Base-by-base conservation (phyloP, 1,140 invertebrate species). In the Drosophila malerkotliana region DNA sequence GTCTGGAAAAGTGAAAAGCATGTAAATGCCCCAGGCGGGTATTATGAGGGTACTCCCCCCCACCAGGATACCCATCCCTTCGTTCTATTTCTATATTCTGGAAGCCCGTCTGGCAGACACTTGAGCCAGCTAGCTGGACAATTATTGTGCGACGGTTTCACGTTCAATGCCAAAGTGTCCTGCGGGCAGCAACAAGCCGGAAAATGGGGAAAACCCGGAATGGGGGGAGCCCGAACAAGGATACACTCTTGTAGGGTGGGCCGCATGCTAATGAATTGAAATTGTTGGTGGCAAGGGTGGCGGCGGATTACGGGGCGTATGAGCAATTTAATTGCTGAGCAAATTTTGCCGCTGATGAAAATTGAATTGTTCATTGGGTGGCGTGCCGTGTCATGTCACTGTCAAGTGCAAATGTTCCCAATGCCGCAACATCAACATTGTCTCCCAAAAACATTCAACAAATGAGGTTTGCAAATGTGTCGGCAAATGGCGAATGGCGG, bases 231-330 rank as follows among this genome's bases (percentile, higher is more conserved):
- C n/a, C 26, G 28, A 32, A 32, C 48, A 59, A 54, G 32, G 51
- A 52, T 26, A 10, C 10, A 39, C 41, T 28, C 41, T 26, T 45
- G 24, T 39, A 54, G 64, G 56, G 21, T 45, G 64, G 68, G 14
- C 18, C 56, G 45, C 82, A 87, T 87, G 83, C 82, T 87, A 88
- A 88, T 87, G 83, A 87, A 87, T 87, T 88, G 83, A 78, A 88
- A 88, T 82, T 57, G 64, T 66, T 45, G 24, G 51, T 45, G 75
- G 60, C 30, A 39, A 32, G 45, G 54, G 10, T 6, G 26, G 26
- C 26, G 26, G 26, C 26, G 26, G 26, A 28, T 7, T 15, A 15
- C 59, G 60, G 48, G 71, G 61, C 77, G 80, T 85, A 87, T 88
- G 67, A 45, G 75, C 49, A 79, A 88, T 88, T 82, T 82, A 79